Conservation (phyloP, 2,888 invertebrate genomes). For the Spodoptera littoralis region DNA sequence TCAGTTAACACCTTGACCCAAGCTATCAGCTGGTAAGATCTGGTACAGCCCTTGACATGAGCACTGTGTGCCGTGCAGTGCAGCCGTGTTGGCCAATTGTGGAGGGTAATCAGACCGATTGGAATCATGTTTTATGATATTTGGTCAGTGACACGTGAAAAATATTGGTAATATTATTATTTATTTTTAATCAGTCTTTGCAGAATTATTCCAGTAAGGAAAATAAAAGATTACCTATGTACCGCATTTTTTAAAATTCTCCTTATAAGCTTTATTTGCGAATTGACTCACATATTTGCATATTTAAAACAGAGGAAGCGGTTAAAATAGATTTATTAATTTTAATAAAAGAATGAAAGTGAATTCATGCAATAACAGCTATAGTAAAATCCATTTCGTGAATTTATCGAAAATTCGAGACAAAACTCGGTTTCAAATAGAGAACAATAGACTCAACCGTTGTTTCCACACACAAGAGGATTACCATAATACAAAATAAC, state of each 20-base stretch:
- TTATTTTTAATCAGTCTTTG: too few species aligned
- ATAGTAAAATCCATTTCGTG: background rate
- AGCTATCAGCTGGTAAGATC: constrained; percentile 39
- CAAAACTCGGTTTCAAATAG: constrained; percentile 27
- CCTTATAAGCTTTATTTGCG: too few species aligned
- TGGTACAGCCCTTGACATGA: constrained; percentile 52
- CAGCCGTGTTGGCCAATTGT: constrained; percentile 40
- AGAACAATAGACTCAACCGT: constrained; percentile 42
- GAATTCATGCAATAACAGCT: background rate
- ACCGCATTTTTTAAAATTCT: too few species aligned
- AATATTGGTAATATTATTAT: too few species aligned
- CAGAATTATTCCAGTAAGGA: too few species aligned
- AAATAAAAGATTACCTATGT: too few species aligned
- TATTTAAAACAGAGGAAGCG: too few species aligned
- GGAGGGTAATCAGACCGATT: constrained; percentile 49
- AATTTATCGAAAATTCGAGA: constrained; percentile 26
- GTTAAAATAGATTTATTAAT: too few species aligned
- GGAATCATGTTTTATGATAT: too few species aligned
- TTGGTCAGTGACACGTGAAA: too few species aligned
- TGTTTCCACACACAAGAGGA: constrained; percentile 28
- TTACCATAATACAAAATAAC: constrained; percentile 33
- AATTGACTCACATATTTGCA: too few species aligned
- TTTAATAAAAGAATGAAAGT: too few species aligned
- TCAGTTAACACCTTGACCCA: constrained; percentile 53
- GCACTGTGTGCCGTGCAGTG: constrained; percentile 43